phyloP scores from a whole-genome alignment of 2,797 vertebrate genomes.

The Sphenopsis melanotis region DNA sequence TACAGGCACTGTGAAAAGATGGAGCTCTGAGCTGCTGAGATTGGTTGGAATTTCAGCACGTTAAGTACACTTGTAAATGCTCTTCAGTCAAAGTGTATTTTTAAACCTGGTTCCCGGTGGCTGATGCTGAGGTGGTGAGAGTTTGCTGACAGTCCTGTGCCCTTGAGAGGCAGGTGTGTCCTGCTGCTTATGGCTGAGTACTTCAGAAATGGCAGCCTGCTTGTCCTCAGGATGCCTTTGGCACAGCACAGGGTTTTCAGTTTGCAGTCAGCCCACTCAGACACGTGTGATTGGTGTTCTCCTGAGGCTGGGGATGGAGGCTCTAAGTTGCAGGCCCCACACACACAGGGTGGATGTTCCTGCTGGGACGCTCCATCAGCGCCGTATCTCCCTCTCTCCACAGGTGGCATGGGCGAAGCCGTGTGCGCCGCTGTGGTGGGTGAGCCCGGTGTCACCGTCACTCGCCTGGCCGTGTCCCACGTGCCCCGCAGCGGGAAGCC shows the following conservation, averaged over 20 bases:
- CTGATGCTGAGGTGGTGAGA: neutral
- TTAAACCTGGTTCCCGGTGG: neutral
- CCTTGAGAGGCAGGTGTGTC: neutral
- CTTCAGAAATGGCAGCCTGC: neutral
- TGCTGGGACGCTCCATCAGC: accelerated
- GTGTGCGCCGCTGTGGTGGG: constrained; percentile 75
- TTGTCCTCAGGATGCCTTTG: neutral
- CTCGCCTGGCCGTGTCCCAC: constrained; percentile 77
- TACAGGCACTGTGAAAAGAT: neutral
- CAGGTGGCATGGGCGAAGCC: constrained; percentile 85
- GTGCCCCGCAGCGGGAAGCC: constrained; percentile 84
- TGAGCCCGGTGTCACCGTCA: constrained; percentile 74
- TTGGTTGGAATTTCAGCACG: neutral
- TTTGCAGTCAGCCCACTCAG: neutral
- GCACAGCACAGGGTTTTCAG: neutral
- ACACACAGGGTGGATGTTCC: accelerated
- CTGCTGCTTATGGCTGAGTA: neutral
- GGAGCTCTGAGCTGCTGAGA: neutral
- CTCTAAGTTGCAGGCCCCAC: neutral
- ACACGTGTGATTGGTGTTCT: accelerated
- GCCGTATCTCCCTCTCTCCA: neutral
- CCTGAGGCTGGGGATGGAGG: neutral
- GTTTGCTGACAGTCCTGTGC: neutral
- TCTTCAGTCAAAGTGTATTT: neutral
- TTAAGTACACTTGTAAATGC: neutral